Base-by-base conservation (phyloP, 1,140 invertebrate species). In the Helicoverpa zea region DNA sequence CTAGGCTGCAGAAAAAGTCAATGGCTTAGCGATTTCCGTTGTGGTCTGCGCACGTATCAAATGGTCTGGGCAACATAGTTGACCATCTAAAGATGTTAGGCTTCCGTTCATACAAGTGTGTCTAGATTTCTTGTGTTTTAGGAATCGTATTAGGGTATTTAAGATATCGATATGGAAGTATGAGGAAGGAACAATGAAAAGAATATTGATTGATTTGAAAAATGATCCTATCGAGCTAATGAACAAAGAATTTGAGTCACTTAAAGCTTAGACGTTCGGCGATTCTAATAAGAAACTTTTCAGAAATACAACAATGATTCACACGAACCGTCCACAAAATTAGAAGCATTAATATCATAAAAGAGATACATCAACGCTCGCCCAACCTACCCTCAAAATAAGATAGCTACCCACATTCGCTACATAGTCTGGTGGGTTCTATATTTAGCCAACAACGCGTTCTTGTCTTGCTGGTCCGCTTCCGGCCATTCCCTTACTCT, bases 401-500 rank as follows among this genome's bases (percentile, higher is more conserved):
- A 66, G 49, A 66, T 43, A 75, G 61, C 51, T 52, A 77, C 30
- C 75, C 49, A 23, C 52, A 51, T 64, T 66, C 74, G 74, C 76
- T 73, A 63, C 80, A 72, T 72, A 51, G 30, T 70, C 35, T 58
- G 49, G 54, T 63, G 56, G 63, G 43, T 14, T 83, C 85, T 89
- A 89, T 84, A 89, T 88, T 84, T 89, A 89, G 86, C 85, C 13
- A 84, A 89, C 88, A 89, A 85, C 85, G 82, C 83, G 86, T 83
- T 86, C 85, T 86, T 89, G 86, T 90, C 84, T 54, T 74, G 61
- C 64, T 80, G 56, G 84, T 89, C 87, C 87, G 87, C 83, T 92
- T 91, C 89, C 91, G 88, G 86, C 84, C 84, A 82, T 87, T 56
- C 75, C 70, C 58, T 59, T 74, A 78, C 14, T 52, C 49, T n/a